A percentile compares a stretch with the other conserved stretches of the same genome.
These are phyloP conservation scores for Orthosia incerta DNA, from an alignment of 2,888 invertebrate species.

Conservation along the genomic window DNA sequence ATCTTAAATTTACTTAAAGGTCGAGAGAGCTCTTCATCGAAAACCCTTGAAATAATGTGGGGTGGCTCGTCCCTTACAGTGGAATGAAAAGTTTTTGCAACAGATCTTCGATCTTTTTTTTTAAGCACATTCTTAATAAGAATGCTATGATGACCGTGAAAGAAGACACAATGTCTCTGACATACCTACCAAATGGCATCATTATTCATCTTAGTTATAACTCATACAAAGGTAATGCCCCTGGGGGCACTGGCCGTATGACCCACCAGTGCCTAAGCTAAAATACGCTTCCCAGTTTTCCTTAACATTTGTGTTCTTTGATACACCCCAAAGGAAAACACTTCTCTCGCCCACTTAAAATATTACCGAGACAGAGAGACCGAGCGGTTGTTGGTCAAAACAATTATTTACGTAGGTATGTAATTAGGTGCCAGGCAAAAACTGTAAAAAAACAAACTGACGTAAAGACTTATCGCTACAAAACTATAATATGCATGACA, in stretches of 20 bases:
- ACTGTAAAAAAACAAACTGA: constrained; percentile 37
- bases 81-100: neutral
- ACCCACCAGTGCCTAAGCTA: neutral
- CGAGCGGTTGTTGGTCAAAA: constrained; percentile 7
- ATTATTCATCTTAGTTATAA: neutral
- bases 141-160: neutral
- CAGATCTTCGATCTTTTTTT: no score
- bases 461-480: constrained; percentile 40
- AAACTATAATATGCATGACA: constrained; percentile 35
- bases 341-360: neutral
- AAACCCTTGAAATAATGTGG: neutral
- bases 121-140: no score
- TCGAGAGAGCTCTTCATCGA: neutral
- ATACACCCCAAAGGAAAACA: neutral
- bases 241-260: neutral
- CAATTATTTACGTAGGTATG: constrained; percentile 19
- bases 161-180: neutral
- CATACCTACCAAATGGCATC: neutral
- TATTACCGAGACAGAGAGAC: neutral
- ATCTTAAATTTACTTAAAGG: neutral
- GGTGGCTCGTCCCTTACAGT: no score
- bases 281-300: constrained; percentile 1
- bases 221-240: neutral
- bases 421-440: constrained; percentile 1
- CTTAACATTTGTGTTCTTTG: neutral